These are phyloP conservation scores for Argentina silus DNA, from an alignment of 2,797 vertebrate genomes.

Conservation along the genomic window DNA sequence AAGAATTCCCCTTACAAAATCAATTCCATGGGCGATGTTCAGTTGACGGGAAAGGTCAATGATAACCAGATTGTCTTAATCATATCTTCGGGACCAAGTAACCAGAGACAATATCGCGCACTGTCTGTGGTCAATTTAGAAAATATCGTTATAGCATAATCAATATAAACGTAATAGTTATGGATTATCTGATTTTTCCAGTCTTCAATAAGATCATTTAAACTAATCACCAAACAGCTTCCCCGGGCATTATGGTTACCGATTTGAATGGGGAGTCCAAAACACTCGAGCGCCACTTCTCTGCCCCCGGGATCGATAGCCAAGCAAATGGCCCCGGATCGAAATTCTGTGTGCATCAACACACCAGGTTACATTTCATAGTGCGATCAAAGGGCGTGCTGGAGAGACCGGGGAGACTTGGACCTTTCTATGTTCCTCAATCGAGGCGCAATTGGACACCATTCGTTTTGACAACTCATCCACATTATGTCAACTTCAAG, in stretches of 20 bases:
- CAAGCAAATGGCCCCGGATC: background rate
- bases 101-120: background rate
- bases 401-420: background rate
- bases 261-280: background rate
- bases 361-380: conserved; percentile 15
- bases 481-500: conserved; percentile 5
- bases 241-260: too few relatives aligned
- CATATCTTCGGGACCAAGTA: too few relatives aligned
- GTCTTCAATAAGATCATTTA: background rate
- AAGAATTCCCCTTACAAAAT: background rate
- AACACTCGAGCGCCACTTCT: conserved; percentile 1
- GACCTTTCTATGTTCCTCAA: background rate
- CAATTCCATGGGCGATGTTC: too few relatives aligned
- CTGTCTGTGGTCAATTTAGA: background rate
- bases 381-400: conserved; percentile 21
- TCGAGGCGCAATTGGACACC: background rate
- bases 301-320: background rate
- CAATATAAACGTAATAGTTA: background rate
- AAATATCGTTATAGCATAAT: background rate
- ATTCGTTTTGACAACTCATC: background rate
- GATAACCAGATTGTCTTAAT: background rate
- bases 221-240: background rate
- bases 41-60: background rate
- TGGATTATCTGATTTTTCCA: conserved; percentile 3
- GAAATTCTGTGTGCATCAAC: background rate